Base-by-base conservation (phyloP, 2,797 vertebrate genomes). In the Setipinna tenuifilis region DNA sequence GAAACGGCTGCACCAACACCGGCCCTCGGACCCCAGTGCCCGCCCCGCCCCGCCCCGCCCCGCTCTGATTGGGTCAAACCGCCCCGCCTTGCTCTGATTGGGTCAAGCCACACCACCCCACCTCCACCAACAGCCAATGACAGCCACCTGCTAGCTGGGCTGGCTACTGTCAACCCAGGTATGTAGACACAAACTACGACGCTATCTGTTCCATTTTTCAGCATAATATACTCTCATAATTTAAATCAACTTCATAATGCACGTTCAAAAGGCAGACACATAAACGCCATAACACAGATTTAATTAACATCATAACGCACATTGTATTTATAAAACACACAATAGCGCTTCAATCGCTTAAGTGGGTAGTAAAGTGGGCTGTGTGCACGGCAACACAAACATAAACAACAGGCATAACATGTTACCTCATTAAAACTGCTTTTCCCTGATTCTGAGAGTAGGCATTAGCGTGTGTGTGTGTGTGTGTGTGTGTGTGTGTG, bases 401-500 rank as follows among this genome's bases (percentile, higher is more conserved):
- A 48, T 48, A 48, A 48, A 48, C 46, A 48, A 48, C 3, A 48
- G 46, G 46, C 46, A 10, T 48, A 48, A 48, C 46, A 4, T 48
- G 10, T 65, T 14, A 14, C 25, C 25, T 71, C 12, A 12, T 71
- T 31, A 71, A 71, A 10, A 31, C 25, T 31, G 11, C 10, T 21
- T 84, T 65, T 35, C 25, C 46, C 17, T 9, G 2, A 35, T 7
- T 82, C 11, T 65, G 41, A 12, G 16, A 62, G 41, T 82, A 12
- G 31, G 75, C 80, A 7, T 44, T 6, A 23, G 12, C n/a, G 28
- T 83, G 31, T 71, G 61, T 3, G 59, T 50, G 7, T 68, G 58
- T 31, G 25, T 62, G 25, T 44, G 84, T 44, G 31, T 44, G 46
- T 82, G 78, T 82, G 83, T 82, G 86, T 44, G 68, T 83, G 84